A percentile compares a stretch with the other conserved stretches of the same genome.
These are phyloP conservation scores for Crepidodera aurea DNA, from an alignment of 2,888 invertebrate species.

Conservation along the genomic window DNA sequence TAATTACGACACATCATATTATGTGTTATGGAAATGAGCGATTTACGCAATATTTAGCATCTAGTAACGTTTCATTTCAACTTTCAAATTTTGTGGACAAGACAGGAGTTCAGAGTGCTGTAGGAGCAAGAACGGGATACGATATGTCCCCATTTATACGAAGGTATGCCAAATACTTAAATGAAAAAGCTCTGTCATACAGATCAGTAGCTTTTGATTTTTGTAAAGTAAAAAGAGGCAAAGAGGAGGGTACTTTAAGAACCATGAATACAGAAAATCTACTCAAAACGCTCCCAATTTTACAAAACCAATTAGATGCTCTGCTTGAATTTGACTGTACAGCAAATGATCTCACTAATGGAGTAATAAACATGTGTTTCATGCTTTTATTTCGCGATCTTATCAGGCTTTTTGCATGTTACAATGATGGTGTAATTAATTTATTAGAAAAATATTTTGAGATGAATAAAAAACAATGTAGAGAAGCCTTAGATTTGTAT, in stretches of 20 bases:
- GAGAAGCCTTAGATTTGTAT: slow-evolving; percentile 97
- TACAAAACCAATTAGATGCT: slow-evolving; percentile 96
- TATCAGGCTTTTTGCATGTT: slow-evolving; percentile 97
- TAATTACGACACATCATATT: slow-evolving; percentile 98
- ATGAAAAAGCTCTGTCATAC: slow-evolving; percentile 98
- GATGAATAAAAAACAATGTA: slow-evolving; percentile 99
- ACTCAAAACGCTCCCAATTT: slow-evolving; percentile 93
- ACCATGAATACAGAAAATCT: slow-evolving; percentile 98
- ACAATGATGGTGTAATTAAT: slow-evolving; percentile 99
- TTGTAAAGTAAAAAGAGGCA: slow-evolving; percentile 99
- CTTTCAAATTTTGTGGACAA: slow-evolving; percentile 98
- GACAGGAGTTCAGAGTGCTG: slow-evolving; percentile 93
- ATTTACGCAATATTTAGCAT: slow-evolving; percentile 99
- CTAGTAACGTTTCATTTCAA: slow-evolving; percentile 99
- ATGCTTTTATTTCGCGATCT: slow-evolving; percentile 99
- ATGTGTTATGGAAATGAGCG: slow-evolving; percentile 99
- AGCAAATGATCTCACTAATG: slow-evolving; percentile 91
- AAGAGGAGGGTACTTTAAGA: slow-evolving; percentile 96
- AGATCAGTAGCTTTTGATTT: slow-evolving; percentile 99
- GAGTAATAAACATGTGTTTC: slow-evolving; percentile 98
- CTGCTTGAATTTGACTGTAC: slow-evolving; percentile 98
- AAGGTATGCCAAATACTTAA: slow-evolving; percentile 98
- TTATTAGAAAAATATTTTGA: slow-evolving; percentile 99
- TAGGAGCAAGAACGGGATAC: slow-evolving; percentile 77
- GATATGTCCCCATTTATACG: slow-evolving; percentile 99